A percentile compares a stretch with the other conserved stretches of the same genome.
These are phyloP conservation scores for Chelon auratus DNA, from an alignment of 2,797 vertebrate genomes.

Conservation along the genomic window DNA sequence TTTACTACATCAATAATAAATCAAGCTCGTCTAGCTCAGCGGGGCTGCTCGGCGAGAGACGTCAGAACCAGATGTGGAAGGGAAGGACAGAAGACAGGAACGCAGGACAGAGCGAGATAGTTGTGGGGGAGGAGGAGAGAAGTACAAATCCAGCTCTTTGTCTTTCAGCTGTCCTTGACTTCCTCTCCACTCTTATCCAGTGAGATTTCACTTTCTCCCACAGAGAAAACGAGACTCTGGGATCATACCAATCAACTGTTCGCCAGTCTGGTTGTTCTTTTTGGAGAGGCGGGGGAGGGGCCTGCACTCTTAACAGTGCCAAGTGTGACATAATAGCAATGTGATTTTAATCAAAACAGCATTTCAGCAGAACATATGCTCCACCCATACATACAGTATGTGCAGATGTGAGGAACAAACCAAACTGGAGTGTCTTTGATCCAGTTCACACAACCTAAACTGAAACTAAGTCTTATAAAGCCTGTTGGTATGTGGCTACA, in stretches of 20 bases:
- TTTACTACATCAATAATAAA: conserved; percentile 37
- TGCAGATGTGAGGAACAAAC: conserved; percentile 50
- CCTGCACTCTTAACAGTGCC: conserved; percentile 65
- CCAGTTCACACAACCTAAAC: conserved; percentile 6
- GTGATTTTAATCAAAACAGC: conserved; percentile 87
- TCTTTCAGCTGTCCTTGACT: conserved; percentile 73
- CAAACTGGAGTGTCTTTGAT: conserved; percentile 34
- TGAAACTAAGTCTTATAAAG: not conserved
- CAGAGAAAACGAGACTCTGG: conserved; percentile 53
- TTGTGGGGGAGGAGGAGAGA: conserved; percentile 65
- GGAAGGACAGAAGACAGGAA: conserved; percentile 32
- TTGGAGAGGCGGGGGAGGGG: conserved; percentile 70
- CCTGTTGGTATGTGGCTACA: conserved; percentile 11
- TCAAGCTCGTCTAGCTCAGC: conserved; percentile 30
- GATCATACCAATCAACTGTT: conserved; percentile 49
- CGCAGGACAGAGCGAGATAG: conserved; percentile 32
- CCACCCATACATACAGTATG: conserved; percentile 55
- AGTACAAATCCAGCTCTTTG: conserved; percentile 72
- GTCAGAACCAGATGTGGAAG: conserved; percentile 76
- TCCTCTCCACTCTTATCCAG: conserved; percentile 56
- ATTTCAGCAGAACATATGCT: conserved; percentile 71
- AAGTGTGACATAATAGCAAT: conserved; percentile 83
- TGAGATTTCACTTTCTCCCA: conserved; percentile 63
- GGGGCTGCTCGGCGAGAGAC: conserved; percentile 35
- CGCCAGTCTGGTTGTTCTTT: conserved; percentile 56